Conservation (phyloP, 2,797 vertebrate genomes). For the Syngnathus acus region DNA sequence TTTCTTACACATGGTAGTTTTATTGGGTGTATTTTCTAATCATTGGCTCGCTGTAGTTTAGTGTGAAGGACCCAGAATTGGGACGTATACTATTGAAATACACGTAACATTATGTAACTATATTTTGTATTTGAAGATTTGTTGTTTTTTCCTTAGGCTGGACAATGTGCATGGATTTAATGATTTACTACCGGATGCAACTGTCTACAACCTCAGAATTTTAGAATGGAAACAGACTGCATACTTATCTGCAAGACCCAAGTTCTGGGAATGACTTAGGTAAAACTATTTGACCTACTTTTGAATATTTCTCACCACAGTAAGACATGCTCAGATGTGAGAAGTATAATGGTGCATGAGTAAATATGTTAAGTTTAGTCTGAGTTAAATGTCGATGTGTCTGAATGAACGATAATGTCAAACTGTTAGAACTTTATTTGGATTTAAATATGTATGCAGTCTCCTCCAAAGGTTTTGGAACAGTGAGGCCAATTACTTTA, state of each 20-base stretch:
- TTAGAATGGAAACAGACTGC: slow-evolving; percentile 45
- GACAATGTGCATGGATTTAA: slow-evolving; percentile 11
- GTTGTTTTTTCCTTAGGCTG: slow-evolving; percentile 12
- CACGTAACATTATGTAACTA: slow-evolving; percentile 16
- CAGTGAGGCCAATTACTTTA: neutral
- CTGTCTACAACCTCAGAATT: slow-evolving; percentile 45
- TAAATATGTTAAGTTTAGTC: neutral
- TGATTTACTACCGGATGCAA: slow-evolving; percentile 43
- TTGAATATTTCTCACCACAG: slow-evolving; percentile 51
- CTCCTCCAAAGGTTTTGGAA: neutral
- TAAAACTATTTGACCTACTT: slow-evolving; percentile 68
- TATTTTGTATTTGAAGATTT: slow-evolving; percentile 27
- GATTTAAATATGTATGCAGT: neutral
- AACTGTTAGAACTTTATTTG: too few relatives aligned
- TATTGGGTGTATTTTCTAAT: slow-evolving; percentile 20
- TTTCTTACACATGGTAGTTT: slow-evolving; percentile 18
- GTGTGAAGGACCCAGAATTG: slow-evolving; percentile 17
- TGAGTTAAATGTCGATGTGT: neutral
- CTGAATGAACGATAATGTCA: neutral
- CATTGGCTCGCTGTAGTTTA: slow-evolving; percentile 29
- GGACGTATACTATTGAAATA: slow-evolving; percentile 27
- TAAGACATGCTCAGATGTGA: slow-evolving; percentile 40
- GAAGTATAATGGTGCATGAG: slow-evolving; percentile 9
- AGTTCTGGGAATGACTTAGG: slow-evolving; percentile 26
- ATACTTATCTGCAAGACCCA: slow-evolving; percentile 30